Evolutionary conservation across 2,888 invertebrate genomes (phyloP).

Genomic region (Ophion costatus): DNA sequence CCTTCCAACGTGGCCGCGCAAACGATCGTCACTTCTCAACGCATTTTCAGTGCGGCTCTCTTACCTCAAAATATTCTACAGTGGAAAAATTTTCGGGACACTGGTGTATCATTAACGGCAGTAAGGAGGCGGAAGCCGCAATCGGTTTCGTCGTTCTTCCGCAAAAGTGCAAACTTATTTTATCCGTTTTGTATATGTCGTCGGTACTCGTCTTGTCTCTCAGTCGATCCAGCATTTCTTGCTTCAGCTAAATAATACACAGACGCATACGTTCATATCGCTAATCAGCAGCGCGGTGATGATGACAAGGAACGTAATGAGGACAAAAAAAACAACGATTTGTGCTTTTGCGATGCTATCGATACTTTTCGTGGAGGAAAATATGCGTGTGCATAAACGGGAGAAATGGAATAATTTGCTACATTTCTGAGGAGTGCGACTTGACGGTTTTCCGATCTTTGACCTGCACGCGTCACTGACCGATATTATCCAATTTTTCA

Average conservation of each 20-base stretch:
- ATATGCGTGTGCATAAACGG: not conserved
- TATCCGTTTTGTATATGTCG: conserved; percentile 85
- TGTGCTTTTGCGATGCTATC: not conserved
- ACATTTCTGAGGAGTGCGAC: not conserved
- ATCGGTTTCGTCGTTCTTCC: conserved; percentile 87
- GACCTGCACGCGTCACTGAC: not conserved
- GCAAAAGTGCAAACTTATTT: conserved; percentile 89
- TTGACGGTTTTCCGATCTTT: not conserved
- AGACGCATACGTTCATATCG: conserved; percentile 49
- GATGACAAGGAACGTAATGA: not conserved
- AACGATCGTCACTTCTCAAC: not conserved
- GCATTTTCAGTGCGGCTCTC: conserved; percentile 65
- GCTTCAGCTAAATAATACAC: conserved; percentile 86
- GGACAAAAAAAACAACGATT: not conserved
- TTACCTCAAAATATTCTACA: conserved; percentile 92
- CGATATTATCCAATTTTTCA: not conserved
- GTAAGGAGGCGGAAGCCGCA: conserved; percentile 85
- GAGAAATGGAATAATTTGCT: not conserved
- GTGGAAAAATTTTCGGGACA: conserved; percentile 95
- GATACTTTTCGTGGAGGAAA: not conserved
- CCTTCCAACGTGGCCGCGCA: not conserved
- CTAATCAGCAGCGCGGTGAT: conserved; percentile 38
- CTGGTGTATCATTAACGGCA: conserved; percentile 91
- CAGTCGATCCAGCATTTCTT: conserved; percentile 88
- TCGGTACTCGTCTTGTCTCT: conserved; percentile 84